Evolutionary conservation across 1,140 invertebrate species (phyloP), one percentile per base, ranked within the genome.

Genomic region (Liolophura sinensis): DNA sequence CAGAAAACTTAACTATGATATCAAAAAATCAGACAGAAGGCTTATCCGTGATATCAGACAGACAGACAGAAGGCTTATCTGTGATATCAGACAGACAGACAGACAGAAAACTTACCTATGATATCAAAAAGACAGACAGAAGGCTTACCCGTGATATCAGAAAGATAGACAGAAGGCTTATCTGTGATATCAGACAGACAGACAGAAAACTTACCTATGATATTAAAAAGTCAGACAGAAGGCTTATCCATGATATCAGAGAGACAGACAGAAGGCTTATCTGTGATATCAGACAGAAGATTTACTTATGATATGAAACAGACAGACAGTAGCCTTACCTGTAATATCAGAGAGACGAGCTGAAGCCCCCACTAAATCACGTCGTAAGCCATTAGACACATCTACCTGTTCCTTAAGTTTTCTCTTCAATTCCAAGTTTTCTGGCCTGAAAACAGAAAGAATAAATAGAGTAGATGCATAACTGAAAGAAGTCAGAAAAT

Each of bases 331-430:
- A 3, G 22, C 12, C 31, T 64, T 68, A 77, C 79, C 82, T 59
- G 77, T 77, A 20, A 83, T 80, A 64, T 85, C 84, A 16, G 81
- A 81, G 11, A 85, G 72, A 54, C 81, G 65, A 57, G 84, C 82
- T 24, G 76, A 76, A 27, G 82, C 81, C 12, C 82, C 82, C 31
- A 78, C 68, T 47, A 85, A 59, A 68, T 85, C 84, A 48, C 76
- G 59, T 47, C 82, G 69, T 27, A 84, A 69, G 18, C 75, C 80
- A 48, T 79, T 69, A 22, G 84, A 81, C 15, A 82, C 67, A 60
- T 79, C 77, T 51, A 82, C 76, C 50, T 83, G 80, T 57, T 82
- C 81, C 46, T 76, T 66, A 20, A 82, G 52, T 22, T 77, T 73
- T 27, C 69, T 75, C 72, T 83, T 82, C 46, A 82, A 69, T 20